A percentile compares a stretch with the other conserved stretches of the same genome.
Evolutionary conservation across 2,888 invertebrate species (phyloP).

Genomic region (Leptinotarsa haldemani): DNA sequence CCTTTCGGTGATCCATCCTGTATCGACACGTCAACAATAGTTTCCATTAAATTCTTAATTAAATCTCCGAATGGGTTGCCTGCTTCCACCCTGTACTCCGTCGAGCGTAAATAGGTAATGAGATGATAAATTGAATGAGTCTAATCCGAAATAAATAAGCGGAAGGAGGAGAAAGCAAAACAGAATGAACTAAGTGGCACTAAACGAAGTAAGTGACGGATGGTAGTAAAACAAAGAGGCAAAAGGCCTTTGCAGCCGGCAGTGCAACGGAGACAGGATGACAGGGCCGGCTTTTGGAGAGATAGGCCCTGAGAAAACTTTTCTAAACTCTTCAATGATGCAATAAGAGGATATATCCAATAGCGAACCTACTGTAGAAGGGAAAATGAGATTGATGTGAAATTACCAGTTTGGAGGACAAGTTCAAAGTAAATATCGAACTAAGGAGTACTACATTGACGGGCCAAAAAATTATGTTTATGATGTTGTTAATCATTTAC

Average conservation of each 20-base stretch:
- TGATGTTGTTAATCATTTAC: too few relatives aligned
- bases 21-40: conserved; percentile 22
- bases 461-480: too few relatives aligned
- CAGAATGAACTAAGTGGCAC: conserved; percentile 64
- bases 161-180: conserved; percentile 64
- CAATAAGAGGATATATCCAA: too few relatives aligned
- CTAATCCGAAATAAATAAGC: conserved; percentile 67
- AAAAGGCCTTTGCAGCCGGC: conserved; percentile 41
- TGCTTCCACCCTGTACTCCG: conserved; percentile 30
- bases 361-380: too few relatives aligned
- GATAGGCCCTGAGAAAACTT: too few relatives aligned
- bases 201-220: conserved; percentile 65
- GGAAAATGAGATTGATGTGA: too few relatives aligned
- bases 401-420: too few relatives aligned
- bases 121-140: conserved; percentile 67
- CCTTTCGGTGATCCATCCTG: conserved; percentile 3
- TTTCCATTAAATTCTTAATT: conserved; percentile 22
- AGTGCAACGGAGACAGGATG: conserved; percentile 37
- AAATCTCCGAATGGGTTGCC: conserved; percentile 24
- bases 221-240: conserved; percentile 56
- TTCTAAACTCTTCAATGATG: too few relatives aligned
- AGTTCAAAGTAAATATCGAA: too few relatives aligned
- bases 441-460: too few relatives aligned
- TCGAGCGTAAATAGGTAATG: conserved; percentile 61
- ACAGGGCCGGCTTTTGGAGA: not conserved